Evolutionary conservation across 2,113 vertebrate species (phyloP).

Genomic region (Aphyosemion australe): DNA sequence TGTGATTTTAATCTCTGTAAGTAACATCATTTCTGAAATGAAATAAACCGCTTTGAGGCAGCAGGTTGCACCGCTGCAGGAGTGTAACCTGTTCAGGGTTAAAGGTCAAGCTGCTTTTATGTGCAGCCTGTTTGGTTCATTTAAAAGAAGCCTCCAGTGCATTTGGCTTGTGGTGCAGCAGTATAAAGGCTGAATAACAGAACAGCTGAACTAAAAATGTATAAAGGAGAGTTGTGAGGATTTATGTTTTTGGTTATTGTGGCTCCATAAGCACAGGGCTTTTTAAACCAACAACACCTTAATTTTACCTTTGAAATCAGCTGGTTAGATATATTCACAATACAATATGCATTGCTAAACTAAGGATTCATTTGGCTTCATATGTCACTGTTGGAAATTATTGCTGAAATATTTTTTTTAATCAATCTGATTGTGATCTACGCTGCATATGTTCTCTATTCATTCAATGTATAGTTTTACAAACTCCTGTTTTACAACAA

Average conservation of each 20-base stretch:
- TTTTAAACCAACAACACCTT: too few relatives aligned
- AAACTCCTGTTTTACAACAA: too few relatives aligned
- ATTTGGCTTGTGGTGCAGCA: background rate
- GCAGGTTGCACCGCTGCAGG: background rate
- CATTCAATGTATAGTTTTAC: too few relatives aligned
- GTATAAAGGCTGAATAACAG: background rate
- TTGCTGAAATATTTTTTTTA: too few relatives aligned
- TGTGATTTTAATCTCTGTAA: slow-evolving; percentile 4
- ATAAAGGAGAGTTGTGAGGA: background rate
- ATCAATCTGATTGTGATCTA: too few relatives aligned
- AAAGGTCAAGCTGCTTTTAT: background rate
- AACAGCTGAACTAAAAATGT: background rate
- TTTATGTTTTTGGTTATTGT: background rate
- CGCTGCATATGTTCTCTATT: too few relatives aligned
- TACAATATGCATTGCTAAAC: too few relatives aligned
- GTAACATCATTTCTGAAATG: background rate
- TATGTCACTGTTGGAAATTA: too few relatives aligned
- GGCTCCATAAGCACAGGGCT: background rate
- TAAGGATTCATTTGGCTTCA: too few relatives aligned
- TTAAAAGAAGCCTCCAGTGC: background rate
- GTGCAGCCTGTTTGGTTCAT: background rate
- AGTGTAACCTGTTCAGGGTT: background rate
- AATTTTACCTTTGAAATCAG: too few relatives aligned
- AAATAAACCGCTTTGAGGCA: slow-evolving; percentile 13
- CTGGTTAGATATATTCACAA: too few relatives aligned